Evolutionary conservation across 2,797 vertebrate genomes (phyloP).

Genomic region (Denticeps clupeoides): DNA sequence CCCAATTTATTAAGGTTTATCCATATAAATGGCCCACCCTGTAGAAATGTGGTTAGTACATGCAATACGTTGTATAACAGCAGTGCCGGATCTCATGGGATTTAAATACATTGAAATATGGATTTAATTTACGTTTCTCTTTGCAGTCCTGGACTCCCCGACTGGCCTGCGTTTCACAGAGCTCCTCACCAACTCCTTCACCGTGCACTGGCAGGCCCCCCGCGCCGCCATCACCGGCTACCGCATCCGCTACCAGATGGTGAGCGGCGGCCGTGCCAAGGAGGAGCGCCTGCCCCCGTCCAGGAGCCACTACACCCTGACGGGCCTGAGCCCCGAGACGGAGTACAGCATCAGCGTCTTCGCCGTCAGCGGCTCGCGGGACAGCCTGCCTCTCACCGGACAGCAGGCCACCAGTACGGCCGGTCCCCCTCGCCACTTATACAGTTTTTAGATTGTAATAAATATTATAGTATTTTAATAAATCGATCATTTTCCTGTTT

Average conservation of each 20-base stretch:
- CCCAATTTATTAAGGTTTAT: too few relatives aligned
- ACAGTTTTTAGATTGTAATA: too few relatives aligned
- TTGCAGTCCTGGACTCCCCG: constrained; percentile 81
- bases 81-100: too few relatives aligned
- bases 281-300: constrained; percentile 86
- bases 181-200: constrained; percentile 81
- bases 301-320: constrained; percentile 84
- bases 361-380: constrained; percentile 60
- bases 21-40: too few relatives aligned
- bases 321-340: constrained; percentile 72
- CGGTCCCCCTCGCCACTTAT: too few relatives aligned
- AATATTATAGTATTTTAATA: too few relatives aligned
- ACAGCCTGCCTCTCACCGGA: constrained; percentile 76
- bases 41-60: too few relatives aligned
- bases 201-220: constrained; percentile 83
- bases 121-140: neutral
- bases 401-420: constrained; percentile 80
- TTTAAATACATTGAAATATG: too few relatives aligned
- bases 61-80: too few relatives aligned
- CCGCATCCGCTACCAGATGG: constrained; percentile 70
- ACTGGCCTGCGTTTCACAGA: constrained; percentile 81
- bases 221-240: constrained; percentile 75
- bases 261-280: constrained; percentile 61
- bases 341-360: constrained; percentile 80
- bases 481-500: neutral